These are phyloP conservation scores for Timandra comae DNA, from an alignment of 2,888 invertebrate species.

Conservation along the genomic window DNA sequence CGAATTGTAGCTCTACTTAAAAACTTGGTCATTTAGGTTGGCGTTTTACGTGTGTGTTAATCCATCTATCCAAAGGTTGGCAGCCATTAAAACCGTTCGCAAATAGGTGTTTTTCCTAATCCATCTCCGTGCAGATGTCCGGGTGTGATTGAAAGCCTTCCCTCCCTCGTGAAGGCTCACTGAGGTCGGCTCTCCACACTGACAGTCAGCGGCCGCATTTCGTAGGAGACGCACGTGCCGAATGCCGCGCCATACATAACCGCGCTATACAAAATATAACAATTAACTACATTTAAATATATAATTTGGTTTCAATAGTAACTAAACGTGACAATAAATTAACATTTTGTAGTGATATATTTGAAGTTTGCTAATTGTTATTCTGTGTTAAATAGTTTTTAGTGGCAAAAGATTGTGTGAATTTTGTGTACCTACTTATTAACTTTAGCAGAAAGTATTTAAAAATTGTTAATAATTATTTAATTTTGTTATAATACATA, in stretches of 20 bases:
- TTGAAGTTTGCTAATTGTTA: too few relatives aligned
- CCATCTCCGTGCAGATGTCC: slow-evolving; percentile 37
- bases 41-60: slow-evolving; percentile 18
- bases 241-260: slow-evolving; percentile 10
- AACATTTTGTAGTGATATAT: too few relatives aligned
- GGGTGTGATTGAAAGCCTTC: slow-evolving; percentile 32
- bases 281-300: neutral
- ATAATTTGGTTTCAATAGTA: too few relatives aligned
- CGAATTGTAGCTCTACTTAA: neutral
- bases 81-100: slow-evolving; percentile 34
- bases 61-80: slow-evolving; percentile 18
- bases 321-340: too few relatives aligned
- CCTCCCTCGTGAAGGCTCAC: slow-evolving; percentile 9
- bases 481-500: too few relatives aligned
- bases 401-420: too few relatives aligned
- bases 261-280: neutral
- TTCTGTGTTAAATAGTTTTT: too few relatives aligned
- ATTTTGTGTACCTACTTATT: too few relatives aligned
- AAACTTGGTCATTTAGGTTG: too few relatives aligned
- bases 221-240: slow-evolving; percentile 12
- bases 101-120: slow-evolving; percentile 45
- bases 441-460: too few relatives aligned
- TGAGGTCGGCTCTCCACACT: slow-evolving; percentile 1
- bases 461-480: too few relatives aligned
- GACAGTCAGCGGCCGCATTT: slow-evolving; percentile 14